A percentile compares a stretch with the other conserved stretches of the same genome.
Conservation (phyloP, 2,888 invertebrate species). For the Cataglyphis cursor region DNA sequence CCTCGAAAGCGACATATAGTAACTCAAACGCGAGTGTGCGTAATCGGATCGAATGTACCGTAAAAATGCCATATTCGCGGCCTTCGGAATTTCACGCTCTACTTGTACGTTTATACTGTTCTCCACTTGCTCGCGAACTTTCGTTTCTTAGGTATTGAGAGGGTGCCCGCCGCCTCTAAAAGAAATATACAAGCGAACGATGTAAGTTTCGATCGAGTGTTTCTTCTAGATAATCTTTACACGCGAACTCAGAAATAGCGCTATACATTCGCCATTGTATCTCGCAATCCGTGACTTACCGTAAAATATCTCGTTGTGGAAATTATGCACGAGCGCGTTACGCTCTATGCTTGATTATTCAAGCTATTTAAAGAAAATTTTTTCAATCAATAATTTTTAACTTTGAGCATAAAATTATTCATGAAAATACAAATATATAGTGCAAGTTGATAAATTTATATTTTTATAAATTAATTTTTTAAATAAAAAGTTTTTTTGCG, state of each 20-base stretch:
- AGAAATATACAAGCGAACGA: slow-evolving; percentile 37
- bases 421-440: neutral
- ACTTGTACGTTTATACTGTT: slow-evolving; percentile 65
- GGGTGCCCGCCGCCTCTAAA: slow-evolving; percentile 39
- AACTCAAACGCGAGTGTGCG: slow-evolving; percentile 34
- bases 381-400: neutral
- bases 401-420: neutral
- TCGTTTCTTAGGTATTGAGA: slow-evolving; percentile 66
- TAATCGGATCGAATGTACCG: slow-evolving; percentile 66
- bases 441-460: neutral
- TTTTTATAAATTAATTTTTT: neutral
- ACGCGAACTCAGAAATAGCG: slow-evolving; percentile 19
- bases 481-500: neutral
- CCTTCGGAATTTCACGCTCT: slow-evolving; percentile 78
- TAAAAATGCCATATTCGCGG: slow-evolving; percentile 69
- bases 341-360: neutral
- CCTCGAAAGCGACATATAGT: slow-evolving; percentile 26
- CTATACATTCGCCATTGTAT: neutral
- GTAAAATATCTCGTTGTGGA: neutral
- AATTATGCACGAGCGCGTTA: neutral
- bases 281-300: neutral
- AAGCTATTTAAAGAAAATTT: neutral
- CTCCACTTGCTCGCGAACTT: slow-evolving; percentile 64
- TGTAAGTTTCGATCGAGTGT: slow-evolving; percentile 30
- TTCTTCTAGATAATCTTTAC: slow-evolving; percentile 25